These are phyloP conservation scores for Euphydryas editha DNA, from an alignment of 2,888 invertebrate genomes.

Conservation along the genomic window DNA sequence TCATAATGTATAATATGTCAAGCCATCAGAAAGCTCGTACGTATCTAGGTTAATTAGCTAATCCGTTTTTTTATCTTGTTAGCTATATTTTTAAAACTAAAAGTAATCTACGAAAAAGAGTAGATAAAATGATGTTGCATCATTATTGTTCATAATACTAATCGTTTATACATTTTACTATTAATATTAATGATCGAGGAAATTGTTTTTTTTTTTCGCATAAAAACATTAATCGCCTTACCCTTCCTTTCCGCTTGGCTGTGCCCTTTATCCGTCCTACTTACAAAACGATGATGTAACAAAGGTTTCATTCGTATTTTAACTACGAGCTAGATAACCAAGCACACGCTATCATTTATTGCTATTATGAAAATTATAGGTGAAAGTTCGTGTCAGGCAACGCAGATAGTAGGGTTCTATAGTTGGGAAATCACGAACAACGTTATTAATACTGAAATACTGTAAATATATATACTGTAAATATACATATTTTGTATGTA, in stretches of 20 bases:
- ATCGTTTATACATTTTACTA: neutral
- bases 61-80: neutral
- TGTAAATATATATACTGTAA: too few relatives aligned
- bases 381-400: neutral
- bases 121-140: neutral
- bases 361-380: neutral
- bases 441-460: neutral
- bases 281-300: slow-evolving; percentile 31
- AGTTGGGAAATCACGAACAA: neutral
- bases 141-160: neutral
- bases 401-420: neutral
- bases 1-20: slow-evolving; percentile 26
- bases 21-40: slow-evolving; percentile 17
- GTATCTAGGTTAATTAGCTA: slow-evolving; percentile 24
- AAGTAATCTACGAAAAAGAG: too few relatives aligned
- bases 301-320: slow-evolving; percentile 20
- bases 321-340: neutral
- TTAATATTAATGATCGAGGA: slow-evolving; percentile 3
- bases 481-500: too few relatives aligned
- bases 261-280: slow-evolving; percentile 33
- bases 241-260: slow-evolving; percentile 34
- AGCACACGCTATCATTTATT: neutral
- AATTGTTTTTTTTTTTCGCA: slow-evolving; percentile 35
- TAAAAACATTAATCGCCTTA: slow-evolving; percentile 29
- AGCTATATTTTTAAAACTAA: too few relatives aligned